These are phyloP conservation scores for Aptenodytes forsteri DNA, from an alignment of 2,113 vertebrate species.

Conservation along the genomic window DNA sequence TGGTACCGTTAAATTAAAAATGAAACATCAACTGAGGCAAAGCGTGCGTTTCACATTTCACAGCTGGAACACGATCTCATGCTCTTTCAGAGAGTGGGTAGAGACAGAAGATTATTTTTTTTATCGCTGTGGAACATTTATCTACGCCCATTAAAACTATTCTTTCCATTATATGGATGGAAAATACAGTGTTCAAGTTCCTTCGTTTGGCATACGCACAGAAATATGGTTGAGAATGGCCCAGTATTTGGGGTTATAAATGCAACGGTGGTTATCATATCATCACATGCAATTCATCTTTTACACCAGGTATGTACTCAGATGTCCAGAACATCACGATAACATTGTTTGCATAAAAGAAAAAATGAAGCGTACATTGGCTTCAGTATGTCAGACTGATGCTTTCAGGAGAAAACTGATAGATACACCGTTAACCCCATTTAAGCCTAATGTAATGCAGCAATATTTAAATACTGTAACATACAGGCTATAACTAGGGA, in stretches of 20 bases:
- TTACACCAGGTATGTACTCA: not conserved
- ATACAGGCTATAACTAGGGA: not conserved
- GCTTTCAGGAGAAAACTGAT: not conserved
- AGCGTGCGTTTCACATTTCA: not conserved
- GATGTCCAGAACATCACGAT: not conserved
- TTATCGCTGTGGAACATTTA: not conserved
- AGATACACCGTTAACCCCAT: not conserved
- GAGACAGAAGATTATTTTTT: not conserved
- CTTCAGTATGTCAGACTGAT: not conserved
- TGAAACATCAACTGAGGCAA: not conserved
- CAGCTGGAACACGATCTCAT: not conserved
- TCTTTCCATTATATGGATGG: not conserved
- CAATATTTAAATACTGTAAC: not conserved
- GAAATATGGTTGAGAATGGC: not conserved
- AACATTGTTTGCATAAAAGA: not conserved
- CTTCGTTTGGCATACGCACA: not conserved
- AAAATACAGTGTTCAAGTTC: not conserved
- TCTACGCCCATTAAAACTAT: not conserved
- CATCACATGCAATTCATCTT: not conserved
- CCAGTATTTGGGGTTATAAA: not conserved
- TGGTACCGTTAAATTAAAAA: not conserved
- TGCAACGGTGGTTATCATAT: not conserved
- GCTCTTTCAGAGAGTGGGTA: not conserved
- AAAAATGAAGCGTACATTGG: not conserved
- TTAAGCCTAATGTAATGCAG: not conserved